Evolutionary conservation across 2,888 invertebrate species (phyloP).

Genomic region (Liodrosophila aerea): DNA sequence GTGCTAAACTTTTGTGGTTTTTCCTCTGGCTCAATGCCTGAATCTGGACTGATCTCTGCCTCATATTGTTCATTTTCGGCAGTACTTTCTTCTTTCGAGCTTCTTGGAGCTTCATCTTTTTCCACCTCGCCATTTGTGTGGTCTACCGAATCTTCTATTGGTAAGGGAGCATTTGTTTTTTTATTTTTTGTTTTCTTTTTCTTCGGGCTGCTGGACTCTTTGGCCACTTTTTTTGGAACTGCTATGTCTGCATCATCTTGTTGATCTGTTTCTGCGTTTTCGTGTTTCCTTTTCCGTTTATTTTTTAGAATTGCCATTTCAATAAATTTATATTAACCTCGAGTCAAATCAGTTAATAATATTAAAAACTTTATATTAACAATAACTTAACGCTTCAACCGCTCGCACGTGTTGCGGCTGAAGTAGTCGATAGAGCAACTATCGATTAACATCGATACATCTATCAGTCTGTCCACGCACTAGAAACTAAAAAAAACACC

Average conservation of each 20-base stretch:
- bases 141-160: constrained; percentile 7
- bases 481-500: too few relatives aligned
- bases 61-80: constrained; percentile 24
- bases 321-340: too few relatives aligned
- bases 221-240: constrained; percentile 71
- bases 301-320: constrained; percentile 78
- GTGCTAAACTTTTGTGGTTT: constrained; percentile 69
- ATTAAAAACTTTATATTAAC: constrained; percentile 3
- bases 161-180: background rate
- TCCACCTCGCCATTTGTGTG: background rate
- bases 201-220: constrained; percentile 59
- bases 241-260: constrained; percentile 55
- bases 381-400: constrained; percentile 18
- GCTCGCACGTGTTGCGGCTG: constrained; percentile 48
- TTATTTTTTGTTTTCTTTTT: constrained; percentile 31
- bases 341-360: too few relatives aligned
- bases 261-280: constrained; percentile 22
- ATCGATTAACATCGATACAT: too few relatives aligned
- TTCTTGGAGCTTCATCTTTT: background rate
- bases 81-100: background rate
- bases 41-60: constrained; percentile 62
- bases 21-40: constrained; percentile 69
- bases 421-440: too few relatives aligned
- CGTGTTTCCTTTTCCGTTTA: constrained; percentile 74
- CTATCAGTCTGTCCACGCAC: too few relatives aligned